phyloP scores from a whole-genome alignment of 2,888 invertebrate species.

The Tanypteryx hageni region DNA sequence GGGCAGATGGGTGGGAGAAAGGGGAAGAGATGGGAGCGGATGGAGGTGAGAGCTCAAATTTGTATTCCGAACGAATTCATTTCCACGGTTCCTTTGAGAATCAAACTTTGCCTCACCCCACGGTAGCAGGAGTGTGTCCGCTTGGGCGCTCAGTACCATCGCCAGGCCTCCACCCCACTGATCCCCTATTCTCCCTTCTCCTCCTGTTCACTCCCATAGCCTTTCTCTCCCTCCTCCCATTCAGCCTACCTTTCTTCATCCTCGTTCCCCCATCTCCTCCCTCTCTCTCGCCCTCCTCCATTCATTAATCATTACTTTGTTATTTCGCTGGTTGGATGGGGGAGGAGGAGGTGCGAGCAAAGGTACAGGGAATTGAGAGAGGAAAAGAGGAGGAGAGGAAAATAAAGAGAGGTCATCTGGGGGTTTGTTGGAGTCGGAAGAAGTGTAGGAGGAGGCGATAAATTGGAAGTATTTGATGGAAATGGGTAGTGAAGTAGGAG shows the following conservation, averaged over 20 bases:
- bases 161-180: not conserved
- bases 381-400: not conserved
- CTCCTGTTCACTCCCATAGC: not conserved
- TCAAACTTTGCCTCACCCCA: conserved; percentile 29
- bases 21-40: not conserved
- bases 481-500: not conserved
- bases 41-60: conserved; percentile 20
- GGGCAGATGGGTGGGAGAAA: not conserved
- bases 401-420: not conserved
- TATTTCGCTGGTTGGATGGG: not conserved
- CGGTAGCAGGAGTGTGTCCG: not conserved
- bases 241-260: not conserved
- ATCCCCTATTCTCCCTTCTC: not conserved
- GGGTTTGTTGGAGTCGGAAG: no score
- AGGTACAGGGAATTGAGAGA: no score
- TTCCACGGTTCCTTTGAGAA: conserved; percentile 44
- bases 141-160: not conserved
- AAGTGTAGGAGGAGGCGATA: no score
- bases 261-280: not conserved
- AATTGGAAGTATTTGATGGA: no score
- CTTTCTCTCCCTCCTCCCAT: not conserved
- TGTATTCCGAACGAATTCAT: conserved; percentile 39
- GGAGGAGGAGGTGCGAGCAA: not conserved
- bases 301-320: conserved; percentile 29
- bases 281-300: not conserved